Percentiles rank a stretch among this genome's conserved stretches.
These are phyloP conservation scores for Harpagifer antarcticus DNA, from an alignment of 2,797 vertebrate genomes.

Conservation along the genomic window DNA sequence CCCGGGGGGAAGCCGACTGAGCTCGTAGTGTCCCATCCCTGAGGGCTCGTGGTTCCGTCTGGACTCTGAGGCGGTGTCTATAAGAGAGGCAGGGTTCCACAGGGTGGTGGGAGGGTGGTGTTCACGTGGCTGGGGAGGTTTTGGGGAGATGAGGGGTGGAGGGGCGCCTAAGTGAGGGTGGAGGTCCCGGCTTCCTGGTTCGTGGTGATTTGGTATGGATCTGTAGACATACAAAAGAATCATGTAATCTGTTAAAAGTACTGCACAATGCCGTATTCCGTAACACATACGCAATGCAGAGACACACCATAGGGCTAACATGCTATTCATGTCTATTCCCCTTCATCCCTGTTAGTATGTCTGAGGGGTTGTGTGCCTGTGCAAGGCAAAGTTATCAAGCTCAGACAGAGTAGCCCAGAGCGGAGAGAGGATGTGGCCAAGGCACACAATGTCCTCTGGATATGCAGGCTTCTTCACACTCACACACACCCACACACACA, in stretches of 20 bases:
- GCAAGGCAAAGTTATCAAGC: conserved; percentile 73
- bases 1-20: conserved; percentile 80
- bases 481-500: too few species aligned
- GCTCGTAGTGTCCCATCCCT: conserved; percentile 84
- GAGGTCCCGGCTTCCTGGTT: conserved; percentile 86
- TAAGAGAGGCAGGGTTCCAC: conserved; percentile 95
- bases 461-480: conserved; percentile 46
- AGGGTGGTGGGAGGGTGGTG: conserved; percentile 90
- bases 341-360: conserved; percentile 53
- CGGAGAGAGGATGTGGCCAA: conserved; percentile 72
- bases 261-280: conserved; percentile 20
- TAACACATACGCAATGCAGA: conserved; percentile 11
- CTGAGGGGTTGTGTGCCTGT: conserved; percentile 43
- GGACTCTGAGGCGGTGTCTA: conserved; percentile 89
- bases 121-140: conserved; percentile 89
- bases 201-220: conserved; percentile 88
- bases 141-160: conserved; percentile 96
- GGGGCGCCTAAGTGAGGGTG: conserved; percentile 93
- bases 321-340: conserved; percentile 38
- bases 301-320: too few species aligned
- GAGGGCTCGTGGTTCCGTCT: conserved; percentile 87
- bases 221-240: conserved; percentile 72
- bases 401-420: conserved; percentile 72
- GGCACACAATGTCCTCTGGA: conserved; percentile 71
- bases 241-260: conserved; percentile 29